Evolutionary conservation across 2,888 invertebrate genomes (phyloP), one percentile per base, ranked within the genome.

Genomic region (Cyrtodaria siliqua): DNA sequence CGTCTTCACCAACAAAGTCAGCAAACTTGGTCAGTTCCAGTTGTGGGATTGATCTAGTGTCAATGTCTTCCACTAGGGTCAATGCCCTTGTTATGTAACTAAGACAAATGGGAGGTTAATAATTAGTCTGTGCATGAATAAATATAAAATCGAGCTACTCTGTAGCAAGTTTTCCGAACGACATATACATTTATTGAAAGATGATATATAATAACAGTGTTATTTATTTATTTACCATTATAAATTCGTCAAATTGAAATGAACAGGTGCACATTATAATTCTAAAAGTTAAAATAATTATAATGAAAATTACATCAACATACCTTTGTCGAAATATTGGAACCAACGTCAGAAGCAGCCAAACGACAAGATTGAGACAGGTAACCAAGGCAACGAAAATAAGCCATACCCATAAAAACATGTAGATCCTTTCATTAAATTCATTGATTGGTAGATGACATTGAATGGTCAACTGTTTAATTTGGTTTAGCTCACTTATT

Each of bases 401-500:
- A 4, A 82, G 57, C 82, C 82, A 82, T 26, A 76, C 62, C 82
- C 82, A 82, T 4, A 82, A 20, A 38, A 82, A 70, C 60, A 70
- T 63, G 47, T 63, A 79, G 14, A 52, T 60, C 33, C 27, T 42
- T 60, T 82, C 79, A 38, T 66, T 70, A 42, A 71, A 76, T 27
- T 47, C 49, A 42, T 79, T 79, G 23, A 53, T 52, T 0, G 75
- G 59, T 6, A 82, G 57, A 12, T 67, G 27, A 66, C 82, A 82
- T 42, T 73, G 70, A 1, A 79, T 14, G 0, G 42, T n/a, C 12
- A 49, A 76, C 12, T 1, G 42, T 1, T 73, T 67, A 38, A 71
- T 57, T 26, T 67, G 67, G 2, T 23, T 2, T 0, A 70, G 8
- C 14, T 59, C 27, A 9, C 27, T 14, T 0, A 79, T 64, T 20